Evolutionary conservation across 37 sponge, comb jelly and placozoan species (phyloP).

Genomic region (Axinella damicornis): DNA sequence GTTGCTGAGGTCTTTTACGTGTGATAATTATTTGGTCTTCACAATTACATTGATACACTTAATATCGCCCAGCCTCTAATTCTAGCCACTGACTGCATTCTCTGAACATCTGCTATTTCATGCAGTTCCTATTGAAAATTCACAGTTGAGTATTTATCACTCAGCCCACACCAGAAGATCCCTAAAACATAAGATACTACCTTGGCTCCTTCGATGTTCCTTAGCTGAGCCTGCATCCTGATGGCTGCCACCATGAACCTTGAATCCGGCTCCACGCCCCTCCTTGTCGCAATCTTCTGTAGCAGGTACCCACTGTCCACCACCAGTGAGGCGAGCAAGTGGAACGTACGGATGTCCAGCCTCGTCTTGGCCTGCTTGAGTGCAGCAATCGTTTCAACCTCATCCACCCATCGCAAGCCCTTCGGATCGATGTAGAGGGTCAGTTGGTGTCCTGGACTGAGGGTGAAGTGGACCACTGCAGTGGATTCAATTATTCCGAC

Average conservation of each 20-base stretch:
- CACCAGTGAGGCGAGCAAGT: conserved; percentile 34
- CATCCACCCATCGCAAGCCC: conserved; percentile 51
- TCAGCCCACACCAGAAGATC: too few relatives aligned
- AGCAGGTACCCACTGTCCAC: conserved; percentile 18
- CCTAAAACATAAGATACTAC: too few relatives aligned
- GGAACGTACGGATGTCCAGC: conserved; percentile 49
- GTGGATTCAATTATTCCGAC: too few relatives aligned
- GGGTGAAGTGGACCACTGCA: background rate
- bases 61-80: too few relatives aligned
- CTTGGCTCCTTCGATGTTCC: conserved; percentile 39
- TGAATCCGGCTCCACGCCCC: conserved; percentile 25
- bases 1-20: too few relatives aligned
- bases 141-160: too few relatives aligned
- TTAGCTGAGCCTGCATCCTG: conserved; percentile 2
- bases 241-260: conserved; percentile 20
- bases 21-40: too few relatives aligned
- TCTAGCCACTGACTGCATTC: too few relatives aligned
- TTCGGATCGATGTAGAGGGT: background rate
- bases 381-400: conserved; percentile 2
- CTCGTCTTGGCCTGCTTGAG: background rate
- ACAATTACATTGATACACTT: too few relatives aligned
- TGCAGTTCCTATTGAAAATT: too few relatives aligned
- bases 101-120: too few relatives aligned
- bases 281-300: conserved; percentile 15
- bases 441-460: background rate